Conservation (phyloP, 2,888 invertebrate genomes). For the Ormyrus pomaceus region DNA sequence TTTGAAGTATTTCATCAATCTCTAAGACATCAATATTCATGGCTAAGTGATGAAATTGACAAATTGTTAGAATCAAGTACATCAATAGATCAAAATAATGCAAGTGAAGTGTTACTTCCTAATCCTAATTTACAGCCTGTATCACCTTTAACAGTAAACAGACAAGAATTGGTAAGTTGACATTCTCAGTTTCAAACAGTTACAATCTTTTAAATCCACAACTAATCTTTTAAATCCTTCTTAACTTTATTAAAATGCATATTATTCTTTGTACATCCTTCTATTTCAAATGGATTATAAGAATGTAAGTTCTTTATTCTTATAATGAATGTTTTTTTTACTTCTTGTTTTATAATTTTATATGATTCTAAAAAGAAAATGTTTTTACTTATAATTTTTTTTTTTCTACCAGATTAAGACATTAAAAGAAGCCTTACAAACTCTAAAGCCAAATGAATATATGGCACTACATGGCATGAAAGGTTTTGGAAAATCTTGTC, state of each 20-base stretch:
- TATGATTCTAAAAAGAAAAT: too few relatives aligned
- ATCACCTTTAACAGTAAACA: conserved; percentile 67
- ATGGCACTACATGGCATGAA: conserved; percentile 85
- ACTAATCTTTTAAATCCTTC: too few relatives aligned
- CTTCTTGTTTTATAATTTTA: too few relatives aligned
- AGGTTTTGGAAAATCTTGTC: conserved; percentile 85
- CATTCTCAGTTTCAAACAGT: too few relatives aligned
- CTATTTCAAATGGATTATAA: conserved; percentile 36
- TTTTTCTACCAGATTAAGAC: conserved; percentile 74
- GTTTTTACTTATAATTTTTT: conserved; percentile 1
- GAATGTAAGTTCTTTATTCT: conserved; percentile 54
- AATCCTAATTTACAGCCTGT: conserved; percentile 67
- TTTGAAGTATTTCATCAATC: conserved; percentile 79
- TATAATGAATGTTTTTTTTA: conserved; percentile 34
- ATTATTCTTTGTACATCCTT: conserved; percentile 16
- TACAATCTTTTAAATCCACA: too few relatives aligned
- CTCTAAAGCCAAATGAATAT: conserved; percentile 78
- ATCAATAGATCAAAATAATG: conserved; percentile 37
- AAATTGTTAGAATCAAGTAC: conserved; percentile 59
- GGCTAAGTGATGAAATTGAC: conserved; percentile 78
- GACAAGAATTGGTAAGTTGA: conserved; percentile 67
- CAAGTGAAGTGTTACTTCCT: conserved; percentile 53
- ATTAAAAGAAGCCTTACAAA: conserved; percentile 76
- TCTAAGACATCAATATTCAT: conserved; percentile 78
- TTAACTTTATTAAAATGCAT: conserved; percentile 21